phyloP scores from a whole-genome alignment of 2,888 invertebrate genomes.

The Gerris lacustris region DNA sequence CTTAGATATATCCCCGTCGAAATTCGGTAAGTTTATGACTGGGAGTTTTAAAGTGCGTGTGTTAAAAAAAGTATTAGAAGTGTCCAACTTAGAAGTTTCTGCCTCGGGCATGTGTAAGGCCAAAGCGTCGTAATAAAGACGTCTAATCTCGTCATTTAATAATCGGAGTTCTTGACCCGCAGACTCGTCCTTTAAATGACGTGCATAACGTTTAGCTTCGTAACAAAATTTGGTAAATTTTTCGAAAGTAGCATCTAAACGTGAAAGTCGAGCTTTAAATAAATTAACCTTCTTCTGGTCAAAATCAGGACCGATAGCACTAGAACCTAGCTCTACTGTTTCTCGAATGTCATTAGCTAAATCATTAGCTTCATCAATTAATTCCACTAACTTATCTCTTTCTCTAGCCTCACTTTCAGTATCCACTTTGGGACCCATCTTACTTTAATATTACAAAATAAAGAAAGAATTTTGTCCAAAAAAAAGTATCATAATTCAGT shows the following conservation, averaged over 20 bases:
- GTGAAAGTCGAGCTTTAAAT: not conserved
- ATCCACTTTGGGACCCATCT: too few species aligned
- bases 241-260: not conserved
- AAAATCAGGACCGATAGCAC: too few species aligned
- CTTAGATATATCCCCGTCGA: conserved; percentile 5
- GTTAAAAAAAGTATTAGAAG: not conserved
- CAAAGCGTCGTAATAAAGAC: not conserved
- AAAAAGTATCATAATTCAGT: too few species aligned
- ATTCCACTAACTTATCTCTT: too few species aligned
- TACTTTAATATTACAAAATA: too few species aligned
- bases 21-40: conserved; percentile 2
- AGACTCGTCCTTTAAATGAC: not conserved
- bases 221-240: not conserved
- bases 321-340: too few species aligned
- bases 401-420: too few species aligned
- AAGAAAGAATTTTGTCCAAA: too few species aligned
- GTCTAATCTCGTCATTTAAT: not conserved
- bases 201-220: not conserved
- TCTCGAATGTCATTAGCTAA: too few species aligned
- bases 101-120: not conserved
- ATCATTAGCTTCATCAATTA: too few species aligned
- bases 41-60: not conserved
- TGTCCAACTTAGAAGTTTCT: not conserved
- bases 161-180: not conserved
- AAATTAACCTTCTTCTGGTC: too few species aligned